phyloP scores from a whole-genome alignment of 2,888 invertebrate genomes.

The Polyommatus iphigenia region DNA sequence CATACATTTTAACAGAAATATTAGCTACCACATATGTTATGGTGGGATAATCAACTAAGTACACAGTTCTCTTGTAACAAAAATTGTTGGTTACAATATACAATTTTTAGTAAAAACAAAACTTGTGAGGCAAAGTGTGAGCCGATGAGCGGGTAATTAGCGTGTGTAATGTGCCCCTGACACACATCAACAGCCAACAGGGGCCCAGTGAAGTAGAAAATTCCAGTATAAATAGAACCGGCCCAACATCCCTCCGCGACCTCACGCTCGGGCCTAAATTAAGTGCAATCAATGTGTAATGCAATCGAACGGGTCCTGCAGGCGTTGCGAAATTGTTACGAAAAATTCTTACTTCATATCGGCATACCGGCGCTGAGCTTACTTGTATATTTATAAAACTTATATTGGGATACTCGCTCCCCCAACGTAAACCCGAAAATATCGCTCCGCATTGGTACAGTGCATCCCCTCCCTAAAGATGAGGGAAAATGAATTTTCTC shows the following conservation, averaged over 20 bases:
- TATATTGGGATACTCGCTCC: neutral
- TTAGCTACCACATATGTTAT: neutral
- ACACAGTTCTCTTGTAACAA: neutral
- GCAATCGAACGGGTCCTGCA: slow-evolving; percentile 51
- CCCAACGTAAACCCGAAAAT: slow-evolving; percentile 60
- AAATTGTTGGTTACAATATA: neutral
- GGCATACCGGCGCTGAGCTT: neutral
- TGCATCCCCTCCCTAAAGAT: slow-evolving; percentile 77
- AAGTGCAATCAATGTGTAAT: slow-evolving; percentile 66
- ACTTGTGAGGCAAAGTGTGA: neutral
- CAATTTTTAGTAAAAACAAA: neutral
- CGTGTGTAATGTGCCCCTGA: slow-evolving; percentile 42
- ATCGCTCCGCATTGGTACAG: slow-evolving; percentile 74
- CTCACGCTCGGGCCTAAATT: slow-evolving; percentile 65
- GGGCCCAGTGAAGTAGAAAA: slow-evolving; percentile 44
- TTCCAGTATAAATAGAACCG: slow-evolving; percentile 61
- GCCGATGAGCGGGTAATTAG: slow-evolving; percentile 37
- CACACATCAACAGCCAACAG: slow-evolving; percentile 41
- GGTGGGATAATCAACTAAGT: neutral
- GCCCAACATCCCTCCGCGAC: slow-evolving; percentile 55
- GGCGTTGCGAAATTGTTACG: slow-evolving; percentile 40
- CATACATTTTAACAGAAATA: neutral
- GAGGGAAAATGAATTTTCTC: slow-evolving; percentile 55
- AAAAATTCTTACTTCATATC: slow-evolving; percentile 29
- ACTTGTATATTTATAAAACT: slow-evolving; percentile 16